Evolutionary conservation across 2,888 invertebrate genomes (phyloP).

Genomic region (Pachymerium ferrugineum): DNA sequence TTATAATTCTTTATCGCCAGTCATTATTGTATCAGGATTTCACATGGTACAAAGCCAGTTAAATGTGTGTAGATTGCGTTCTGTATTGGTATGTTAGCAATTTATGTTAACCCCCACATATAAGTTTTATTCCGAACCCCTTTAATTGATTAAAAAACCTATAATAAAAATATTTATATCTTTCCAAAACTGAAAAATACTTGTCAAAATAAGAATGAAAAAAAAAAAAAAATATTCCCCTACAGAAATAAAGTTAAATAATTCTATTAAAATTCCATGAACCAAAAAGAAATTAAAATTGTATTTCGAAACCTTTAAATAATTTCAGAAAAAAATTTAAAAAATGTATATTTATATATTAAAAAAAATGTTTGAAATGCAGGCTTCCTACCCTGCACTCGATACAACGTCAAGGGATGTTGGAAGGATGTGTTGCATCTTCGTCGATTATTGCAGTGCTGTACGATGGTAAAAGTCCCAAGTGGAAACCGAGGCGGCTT

Average conservation of each 20-base stretch:
- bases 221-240: no score
- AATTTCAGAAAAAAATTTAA: neutral
- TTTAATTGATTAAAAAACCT: no score
- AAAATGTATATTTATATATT: neutral
- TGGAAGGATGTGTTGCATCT: conserved; percentile 1
- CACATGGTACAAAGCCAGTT: no score
- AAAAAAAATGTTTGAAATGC: neutral
- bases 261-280: neutral
- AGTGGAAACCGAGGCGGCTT: neutral
- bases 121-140: no score
- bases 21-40: neutral
- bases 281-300: neutral
- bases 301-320: neutral
- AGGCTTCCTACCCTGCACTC: conserved; percentile 7
- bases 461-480: neutral
- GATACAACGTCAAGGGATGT: conserved; percentile 14
- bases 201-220: no score
- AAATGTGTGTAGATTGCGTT: no score
- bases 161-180: no score
- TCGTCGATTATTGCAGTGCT: neutral
- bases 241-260: no score
- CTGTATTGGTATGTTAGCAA: no score
- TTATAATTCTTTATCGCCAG: neutral
- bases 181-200: no score
- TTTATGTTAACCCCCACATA: no score